phyloP scores from a whole-genome alignment of 2,888 invertebrate species.

The Metopia argyrocephala region DNA sequence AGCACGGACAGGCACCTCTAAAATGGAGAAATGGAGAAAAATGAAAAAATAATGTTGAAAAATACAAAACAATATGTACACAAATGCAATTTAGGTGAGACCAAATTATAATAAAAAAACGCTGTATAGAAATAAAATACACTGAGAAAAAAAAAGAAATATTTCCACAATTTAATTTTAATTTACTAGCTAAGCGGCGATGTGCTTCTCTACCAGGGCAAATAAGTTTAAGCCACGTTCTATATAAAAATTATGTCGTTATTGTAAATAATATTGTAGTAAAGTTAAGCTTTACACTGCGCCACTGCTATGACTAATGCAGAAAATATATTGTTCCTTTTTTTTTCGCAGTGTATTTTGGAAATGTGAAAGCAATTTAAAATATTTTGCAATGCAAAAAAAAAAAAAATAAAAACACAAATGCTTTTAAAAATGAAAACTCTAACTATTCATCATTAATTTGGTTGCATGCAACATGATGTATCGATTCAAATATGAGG shows the following conservation, averaged over 20 bases:
- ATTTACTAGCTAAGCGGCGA: too few species aligned
- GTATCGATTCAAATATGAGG: conserved; percentile 50
- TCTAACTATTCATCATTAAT: conserved; percentile 15
- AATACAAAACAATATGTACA: conserved; percentile 32
- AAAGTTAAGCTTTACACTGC: too few species aligned
- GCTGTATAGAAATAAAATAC: not conserved
- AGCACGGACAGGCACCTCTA: conserved; percentile 87
- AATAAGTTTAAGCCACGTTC: too few species aligned
- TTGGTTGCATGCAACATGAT: conserved; percentile 41
- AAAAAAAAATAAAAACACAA: not conserved
- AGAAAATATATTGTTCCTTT: too few species aligned
- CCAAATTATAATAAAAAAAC: conserved; percentile 18
- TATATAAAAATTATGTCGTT: too few species aligned
- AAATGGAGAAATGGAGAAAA: conserved; percentile 10
- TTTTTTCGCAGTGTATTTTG: not conserved
- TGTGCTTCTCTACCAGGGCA: too few species aligned
- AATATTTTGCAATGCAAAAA: not conserved
- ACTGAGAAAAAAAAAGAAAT: conserved; percentile 35
- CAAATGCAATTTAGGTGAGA: conserved; percentile 17
- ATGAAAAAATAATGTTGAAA: conserved; percentile 29
- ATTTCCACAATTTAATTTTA: too few species aligned
- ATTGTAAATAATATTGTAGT: too few species aligned
- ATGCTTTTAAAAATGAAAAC: not conserved
- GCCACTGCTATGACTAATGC: too few species aligned
- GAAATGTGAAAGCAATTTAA: conserved; percentile 17